Conservation (phyloP, 2,888 invertebrate genomes). For the Lathronympha strigana region DNA sequence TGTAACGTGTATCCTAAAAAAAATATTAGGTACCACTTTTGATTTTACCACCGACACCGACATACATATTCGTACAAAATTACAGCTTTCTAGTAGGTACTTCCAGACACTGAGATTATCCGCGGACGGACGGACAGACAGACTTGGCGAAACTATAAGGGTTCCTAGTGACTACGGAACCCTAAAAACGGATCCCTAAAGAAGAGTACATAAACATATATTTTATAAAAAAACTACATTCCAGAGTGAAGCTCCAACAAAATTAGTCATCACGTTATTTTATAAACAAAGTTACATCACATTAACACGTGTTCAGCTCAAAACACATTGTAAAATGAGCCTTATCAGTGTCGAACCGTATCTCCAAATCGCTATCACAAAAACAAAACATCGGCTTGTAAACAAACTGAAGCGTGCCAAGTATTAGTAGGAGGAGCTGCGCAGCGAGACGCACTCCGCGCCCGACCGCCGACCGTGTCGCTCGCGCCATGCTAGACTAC, state of each 20-base stretch:
- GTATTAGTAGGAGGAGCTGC: conserved; percentile 60
- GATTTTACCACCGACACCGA: too few species aligned
- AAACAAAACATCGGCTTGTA: conserved; percentile 52
- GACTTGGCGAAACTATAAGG: too few species aligned
- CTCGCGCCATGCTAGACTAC: conserved; percentile 76
- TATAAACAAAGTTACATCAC: not conserved
- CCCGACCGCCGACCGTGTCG: conserved; percentile 57
- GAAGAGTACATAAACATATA: not conserved
- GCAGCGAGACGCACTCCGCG: conserved; percentile 54
- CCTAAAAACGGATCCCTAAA: too few species aligned
- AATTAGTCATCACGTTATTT: not conserved
- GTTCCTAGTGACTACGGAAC: too few species aligned
- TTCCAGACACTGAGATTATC: too few species aligned
- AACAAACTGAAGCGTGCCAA: conserved; percentile 67
- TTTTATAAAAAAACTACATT: not conserved
- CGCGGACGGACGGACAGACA: too few species aligned
- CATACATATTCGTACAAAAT: too few species aligned
- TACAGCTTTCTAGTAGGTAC: too few species aligned
- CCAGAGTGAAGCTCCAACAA: not conserved
- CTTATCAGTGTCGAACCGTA: conserved; percentile 12
- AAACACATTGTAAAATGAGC: not conserved
- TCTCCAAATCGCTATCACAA: conserved; percentile 35
- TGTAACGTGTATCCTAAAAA: too few species aligned
- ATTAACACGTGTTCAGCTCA: not conserved
- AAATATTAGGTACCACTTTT: too few species aligned